Base-by-base conservation (phyloP, 2,797 vertebrate genomes). In the Epinephelus malabaricus region DNA sequence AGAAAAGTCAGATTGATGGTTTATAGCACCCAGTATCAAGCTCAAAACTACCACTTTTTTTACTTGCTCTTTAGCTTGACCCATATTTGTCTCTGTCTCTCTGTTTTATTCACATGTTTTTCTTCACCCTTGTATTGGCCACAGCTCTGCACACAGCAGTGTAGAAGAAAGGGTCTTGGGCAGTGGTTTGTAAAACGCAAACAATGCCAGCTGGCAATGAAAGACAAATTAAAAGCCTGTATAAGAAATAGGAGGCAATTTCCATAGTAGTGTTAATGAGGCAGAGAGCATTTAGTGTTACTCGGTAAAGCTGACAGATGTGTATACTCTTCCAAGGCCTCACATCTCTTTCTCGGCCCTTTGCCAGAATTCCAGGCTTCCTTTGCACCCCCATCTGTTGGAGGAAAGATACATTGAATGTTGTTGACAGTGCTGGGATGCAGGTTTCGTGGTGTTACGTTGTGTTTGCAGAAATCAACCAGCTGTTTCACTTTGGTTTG, bases 251-350 rank as follows among this genome's bases (percentile, higher is more conserved):
- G 68, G 47, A 88, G 76, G 43, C 47, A 49, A 74, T 91, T 91
- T 88, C 82, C 72, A 76, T 68, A 60, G 74, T 62, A 21, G 61
- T 68, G 82, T 74, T 90, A 92, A 93, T 89, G 91, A 90, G 88
- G 81, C 86, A 88, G 76, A 73, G 72, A 70, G 27, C 84, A 59
- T 88, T 90, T 86, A 73, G 80, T 80, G 86, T 89, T 82, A 49
- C 70, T 86, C 53, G 1, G 63, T 82, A 85, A 89, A 86, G 77
- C 73, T 56, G 72, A 82, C 87, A 90, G 86, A 91, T 92, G 84
- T 82, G 76, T 63, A 61, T 60, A 69, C 71, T 82, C 69, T 73
- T 83, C 59, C 30, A 66, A 83, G 72, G 72, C 73, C 75, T 81
- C 47, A 53, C 65, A 66, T 84, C 68, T 81, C 65, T 67, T 68